Conservation (phyloP, 2,888 invertebrate species). For the Phytoseiulus persimilis region DNA sequence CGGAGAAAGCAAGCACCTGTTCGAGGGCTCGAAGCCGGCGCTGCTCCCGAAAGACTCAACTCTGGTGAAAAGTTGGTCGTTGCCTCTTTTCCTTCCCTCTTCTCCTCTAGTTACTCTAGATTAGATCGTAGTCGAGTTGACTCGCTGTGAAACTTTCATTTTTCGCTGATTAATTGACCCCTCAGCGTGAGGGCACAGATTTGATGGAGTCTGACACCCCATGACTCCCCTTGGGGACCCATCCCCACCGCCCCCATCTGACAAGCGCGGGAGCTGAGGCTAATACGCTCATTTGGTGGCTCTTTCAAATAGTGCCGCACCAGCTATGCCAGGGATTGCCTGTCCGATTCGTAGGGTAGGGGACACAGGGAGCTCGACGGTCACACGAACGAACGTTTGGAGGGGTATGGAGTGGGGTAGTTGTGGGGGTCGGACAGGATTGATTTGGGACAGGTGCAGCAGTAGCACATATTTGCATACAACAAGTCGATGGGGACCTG, state of each 20-base stretch:
- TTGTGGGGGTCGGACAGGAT: slow-evolving; percentile 16
- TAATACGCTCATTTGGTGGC: slow-evolving; percentile 37
- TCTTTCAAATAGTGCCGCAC: slow-evolving; percentile 18
- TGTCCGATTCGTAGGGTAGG: not conserved
- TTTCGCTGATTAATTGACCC: slow-evolving; percentile 39
- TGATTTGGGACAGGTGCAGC: slow-evolving; percentile 37
- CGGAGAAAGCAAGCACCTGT: not conserved
- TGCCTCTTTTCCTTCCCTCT: not conserved
- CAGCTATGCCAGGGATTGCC: not conserved
- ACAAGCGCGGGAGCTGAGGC: slow-evolving; percentile 9
- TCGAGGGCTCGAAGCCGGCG: not conserved
- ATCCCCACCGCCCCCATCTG: slow-evolving; percentile 26
- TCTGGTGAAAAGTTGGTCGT: not conserved
- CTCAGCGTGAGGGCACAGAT: slow-evolving; percentile 26
- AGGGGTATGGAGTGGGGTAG: not conserved
- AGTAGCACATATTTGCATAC: slow-evolving; percentile 37
- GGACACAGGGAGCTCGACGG: not conserved
- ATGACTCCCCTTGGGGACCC: not conserved
- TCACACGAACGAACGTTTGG: not conserved
- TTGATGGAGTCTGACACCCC: slow-evolving; percentile 39
- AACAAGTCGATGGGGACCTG: slow-evolving; percentile 26
- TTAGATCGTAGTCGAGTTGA: slow-evolving; percentile 7
- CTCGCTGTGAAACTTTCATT: slow-evolving; percentile 38
- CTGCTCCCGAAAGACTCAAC: not conserved
- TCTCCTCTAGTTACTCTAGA: not conserved